Base-by-base conservation (phyloP, 2,113 vertebrate genomes). In the Bubo bubo region DNA sequence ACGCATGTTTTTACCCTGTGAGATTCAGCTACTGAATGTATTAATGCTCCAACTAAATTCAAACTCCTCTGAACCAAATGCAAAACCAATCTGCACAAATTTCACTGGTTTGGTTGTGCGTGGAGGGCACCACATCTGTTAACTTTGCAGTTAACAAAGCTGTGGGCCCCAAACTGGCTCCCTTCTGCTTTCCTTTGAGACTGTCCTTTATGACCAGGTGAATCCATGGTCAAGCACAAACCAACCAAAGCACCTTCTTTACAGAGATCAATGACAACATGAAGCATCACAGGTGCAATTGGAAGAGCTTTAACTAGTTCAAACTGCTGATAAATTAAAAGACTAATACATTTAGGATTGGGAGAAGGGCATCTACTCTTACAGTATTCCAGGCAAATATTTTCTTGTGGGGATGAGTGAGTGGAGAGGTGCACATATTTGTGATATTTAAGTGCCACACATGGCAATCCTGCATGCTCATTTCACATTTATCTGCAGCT, bases 321-420 rank as follows among this genome's bases (percentile, higher is more conserved):
- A 70, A 64, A 66, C 45, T 64, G 22, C 21, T 63, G 6, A 26
- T 10, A 86, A 86, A 30, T 56, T 5, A 80, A 64, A 76, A 64
- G 7, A 2, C 1, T 15, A 60, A 5, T 19, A 28, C 8, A 6
- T 12, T 39, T 66, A 60, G 21, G 37, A 34, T 0, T 49, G 14
- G 27, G n/a, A 85, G n/a, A 14, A 39, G 4, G 34, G 3, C 4
- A 74, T 34, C 27, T 85, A 62, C 75, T 79, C 52, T 85, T 20
- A 63, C 20, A 67, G 14, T 14, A 50, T 74, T 82, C 27, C 35
- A 88, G 50, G 14, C 26, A 85, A 77, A 74, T 60, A 87, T 49
- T 77, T 74, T 28, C 11, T 58, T 35, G 26, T 43, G 12, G 12
- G 12, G 6, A 67, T 22, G 27, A 84, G 12, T 2, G 2, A 43